These are phyloP conservation scores for Pterois miles DNA, from an alignment of 2,797 vertebrate genomes.

Conservation along the genomic window DNA sequence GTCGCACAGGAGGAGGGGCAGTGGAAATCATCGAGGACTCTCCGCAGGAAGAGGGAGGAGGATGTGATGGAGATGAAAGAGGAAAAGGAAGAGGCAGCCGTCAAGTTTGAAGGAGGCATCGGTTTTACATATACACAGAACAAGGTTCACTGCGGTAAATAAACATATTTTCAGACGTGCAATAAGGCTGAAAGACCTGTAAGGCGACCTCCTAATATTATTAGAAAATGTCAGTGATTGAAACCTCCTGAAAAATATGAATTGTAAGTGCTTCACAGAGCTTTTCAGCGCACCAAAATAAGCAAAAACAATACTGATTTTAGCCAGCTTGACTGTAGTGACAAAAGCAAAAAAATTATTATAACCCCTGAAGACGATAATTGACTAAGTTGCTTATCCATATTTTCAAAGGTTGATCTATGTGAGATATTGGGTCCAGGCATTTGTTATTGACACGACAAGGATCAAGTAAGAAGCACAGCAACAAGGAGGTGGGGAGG, in stretches of 20 bases:
- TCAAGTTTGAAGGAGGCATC: conserved; percentile 6
- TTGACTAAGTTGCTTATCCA: neutral
- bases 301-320: conserved; percentile 4
- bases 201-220: conserved; percentile 23
- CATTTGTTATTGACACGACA: neutral
- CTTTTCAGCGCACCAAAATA: conserved; percentile 17
- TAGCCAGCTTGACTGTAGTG: neutral
- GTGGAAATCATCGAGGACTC: conserved; percentile 47
- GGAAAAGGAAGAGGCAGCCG: conserved; percentile 21
- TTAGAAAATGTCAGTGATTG: conserved; percentile 26
- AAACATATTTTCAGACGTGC: conserved; percentile 43
- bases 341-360: conserved; percentile 13
- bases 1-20: conserved; percentile 34
- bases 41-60: conserved; percentile 55
- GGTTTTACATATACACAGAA: conserved; percentile 43
- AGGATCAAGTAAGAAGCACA: conserved; percentile 13
- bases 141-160: conserved; percentile 40
- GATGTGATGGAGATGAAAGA: conserved; percentile 56
- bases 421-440: conserved; percentile 2
- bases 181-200: conserved; percentile 55
- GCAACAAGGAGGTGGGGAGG: neutral
- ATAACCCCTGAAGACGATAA: neutral
- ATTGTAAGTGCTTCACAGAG: conserved; percentile 10
- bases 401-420: conserved; percentile 8
- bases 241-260: conserved; percentile 12